phyloP scores from a whole-genome alignment of 2,888 invertebrate genomes.

The Erynnis tages region DNA sequence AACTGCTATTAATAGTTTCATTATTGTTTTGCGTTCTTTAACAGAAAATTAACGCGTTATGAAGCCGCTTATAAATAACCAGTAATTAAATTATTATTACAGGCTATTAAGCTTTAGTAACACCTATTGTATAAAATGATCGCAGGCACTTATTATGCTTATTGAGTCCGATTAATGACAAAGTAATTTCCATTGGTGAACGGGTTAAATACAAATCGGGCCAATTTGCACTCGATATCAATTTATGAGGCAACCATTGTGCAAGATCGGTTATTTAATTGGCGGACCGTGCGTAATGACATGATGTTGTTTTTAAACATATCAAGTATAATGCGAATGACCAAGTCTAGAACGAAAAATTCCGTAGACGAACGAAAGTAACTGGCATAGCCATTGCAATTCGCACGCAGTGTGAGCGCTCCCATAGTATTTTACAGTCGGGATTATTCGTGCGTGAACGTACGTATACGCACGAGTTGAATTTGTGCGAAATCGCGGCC shows the following conservation, averaged over 20 bases:
- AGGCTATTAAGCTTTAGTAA: constrained; percentile 2
- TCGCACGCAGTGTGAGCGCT: too few species aligned
- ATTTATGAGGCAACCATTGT: constrained; percentile 17
- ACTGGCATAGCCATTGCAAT: too few species aligned
- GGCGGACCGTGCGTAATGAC: not conserved
- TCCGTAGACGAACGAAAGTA: too few species aligned
- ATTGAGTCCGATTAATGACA: constrained; percentile 26
- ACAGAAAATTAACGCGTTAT: too few species aligned
- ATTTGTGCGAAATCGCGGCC: too few species aligned
- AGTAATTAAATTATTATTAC: constrained; percentile 1
- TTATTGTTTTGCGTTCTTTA: too few species aligned
- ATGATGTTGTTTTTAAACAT: not conserved
- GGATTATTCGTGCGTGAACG: too few species aligned
- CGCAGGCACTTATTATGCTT: constrained; percentile 22
- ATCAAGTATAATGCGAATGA: too few species aligned
- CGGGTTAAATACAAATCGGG: constrained; percentile 24
- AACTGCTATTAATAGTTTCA: not conserved
- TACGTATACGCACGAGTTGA: too few species aligned
- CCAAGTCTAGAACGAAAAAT: too few species aligned
- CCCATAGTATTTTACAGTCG: too few species aligned
- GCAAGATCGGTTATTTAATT: constrained; percentile 15
- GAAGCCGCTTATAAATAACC: not conserved
- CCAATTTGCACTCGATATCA: constrained; percentile 17
- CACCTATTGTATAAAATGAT: constrained; percentile 8
- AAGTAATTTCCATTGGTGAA: constrained; percentile 22